Evolutionary conservation across 2,113 vertebrate species (phyloP).

Genomic region (Macquaria australasica): DNA sequence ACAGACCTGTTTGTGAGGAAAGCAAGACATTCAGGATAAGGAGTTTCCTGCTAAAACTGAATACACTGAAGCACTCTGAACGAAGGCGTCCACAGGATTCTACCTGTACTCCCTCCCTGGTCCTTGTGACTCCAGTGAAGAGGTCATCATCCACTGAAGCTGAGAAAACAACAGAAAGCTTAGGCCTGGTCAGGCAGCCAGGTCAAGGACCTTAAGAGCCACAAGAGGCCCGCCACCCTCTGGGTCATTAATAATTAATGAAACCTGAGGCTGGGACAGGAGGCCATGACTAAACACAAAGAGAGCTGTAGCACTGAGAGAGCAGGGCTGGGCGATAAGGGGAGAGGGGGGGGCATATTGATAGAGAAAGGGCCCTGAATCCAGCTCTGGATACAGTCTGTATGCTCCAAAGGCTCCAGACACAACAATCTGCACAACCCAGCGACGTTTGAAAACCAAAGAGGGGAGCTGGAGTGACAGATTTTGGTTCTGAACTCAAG

Average conservation of each 20-base stretch:
- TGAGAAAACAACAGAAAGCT: conserved; percentile 72
- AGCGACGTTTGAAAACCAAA: conserved; percentile 36
- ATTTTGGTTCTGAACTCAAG: background rate
- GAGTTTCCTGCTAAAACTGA: background rate
- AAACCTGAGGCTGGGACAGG: conserved; percentile 68
- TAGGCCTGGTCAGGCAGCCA: conserved; percentile 59
- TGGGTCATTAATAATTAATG: conserved; percentile 80
- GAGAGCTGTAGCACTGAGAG: conserved; percentile 21
- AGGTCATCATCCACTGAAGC: conserved; percentile 66
- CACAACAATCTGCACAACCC: conserved; percentile 66
- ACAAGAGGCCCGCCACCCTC: conserved; percentile 41
- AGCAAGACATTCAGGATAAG: background rate
- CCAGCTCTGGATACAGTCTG: conserved; percentile 45
- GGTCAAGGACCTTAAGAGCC: conserved; percentile 76
- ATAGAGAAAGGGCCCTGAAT: conserved; percentile 44
- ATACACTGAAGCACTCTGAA: background rate
- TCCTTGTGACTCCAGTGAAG: conserved; percentile 29
- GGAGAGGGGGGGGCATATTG: conserved; percentile 4
- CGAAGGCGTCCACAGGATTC: background rate
- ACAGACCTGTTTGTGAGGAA: background rate
- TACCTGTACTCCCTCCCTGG: background rate
- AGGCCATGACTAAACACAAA: conserved; percentile 71
- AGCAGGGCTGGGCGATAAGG: conserved; percentile 4
- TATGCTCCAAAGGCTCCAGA: conserved; percentile 72
- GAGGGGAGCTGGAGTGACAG: background rate